Conservation (phyloP, 2,888 invertebrate species). For the Cephus runcator region DNA sequence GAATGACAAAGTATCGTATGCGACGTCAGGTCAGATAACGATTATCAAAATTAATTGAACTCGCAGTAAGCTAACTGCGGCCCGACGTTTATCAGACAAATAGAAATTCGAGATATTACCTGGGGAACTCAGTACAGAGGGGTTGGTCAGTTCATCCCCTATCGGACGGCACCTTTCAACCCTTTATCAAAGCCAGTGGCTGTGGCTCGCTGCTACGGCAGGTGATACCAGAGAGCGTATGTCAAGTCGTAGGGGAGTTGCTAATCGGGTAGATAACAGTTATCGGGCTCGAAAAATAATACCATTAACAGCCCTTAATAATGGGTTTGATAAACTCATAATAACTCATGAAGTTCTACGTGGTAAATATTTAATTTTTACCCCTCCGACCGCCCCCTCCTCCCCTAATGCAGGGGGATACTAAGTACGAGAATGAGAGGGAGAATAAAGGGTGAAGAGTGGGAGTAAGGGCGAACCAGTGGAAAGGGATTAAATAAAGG, state of each 20-base stretch:
- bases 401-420: neutral
- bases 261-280: neutral
- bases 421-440: neutral
- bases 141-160: neutral
- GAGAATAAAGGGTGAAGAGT: slow-evolving; percentile 8
- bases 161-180: neutral
- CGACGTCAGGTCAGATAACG: neutral
- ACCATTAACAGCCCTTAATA: neutral
- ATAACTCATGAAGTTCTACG: neutral
- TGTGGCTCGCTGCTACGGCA: neutral
- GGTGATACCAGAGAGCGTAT: neutral
- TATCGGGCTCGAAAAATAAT: no score
- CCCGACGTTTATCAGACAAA: neutral
- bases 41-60: neutral
- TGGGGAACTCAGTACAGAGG: neutral
- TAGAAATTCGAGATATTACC: neutral
- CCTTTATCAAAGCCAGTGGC: neutral
- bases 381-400: neutral
- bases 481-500: slow-evolving; percentile 42
- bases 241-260: neutral
- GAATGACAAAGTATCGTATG: neutral
- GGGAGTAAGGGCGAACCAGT: slow-evolving; percentile 9
- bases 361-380: neutral
- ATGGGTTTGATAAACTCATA: neutral
- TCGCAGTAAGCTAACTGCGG: neutral